Conservation (phyloP, 1,140 invertebrate genomes). For the Microplitis mediator region DNA sequence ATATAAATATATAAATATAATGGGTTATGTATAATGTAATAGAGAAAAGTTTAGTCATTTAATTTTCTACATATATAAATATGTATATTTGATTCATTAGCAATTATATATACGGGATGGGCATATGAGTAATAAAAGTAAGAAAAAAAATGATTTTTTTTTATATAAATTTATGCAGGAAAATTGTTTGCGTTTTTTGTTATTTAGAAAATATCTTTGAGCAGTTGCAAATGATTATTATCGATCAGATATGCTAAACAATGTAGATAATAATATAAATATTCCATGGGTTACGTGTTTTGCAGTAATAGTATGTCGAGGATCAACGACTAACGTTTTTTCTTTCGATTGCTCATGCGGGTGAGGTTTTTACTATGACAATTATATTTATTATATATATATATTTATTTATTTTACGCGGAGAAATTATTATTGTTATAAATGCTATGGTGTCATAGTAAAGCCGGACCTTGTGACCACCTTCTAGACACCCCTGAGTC, state of each 20-base stretch:
- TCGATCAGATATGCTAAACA: constrained; percentile 32
- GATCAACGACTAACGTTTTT: background rate
- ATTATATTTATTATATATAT: no score
- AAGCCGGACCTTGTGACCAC: no score
- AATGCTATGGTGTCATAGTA: no score
- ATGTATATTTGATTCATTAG: constrained; percentile 24
- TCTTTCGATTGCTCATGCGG: background rate
- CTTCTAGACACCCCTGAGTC: no score
- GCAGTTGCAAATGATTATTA: constrained; percentile 3
- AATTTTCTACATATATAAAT: background rate
- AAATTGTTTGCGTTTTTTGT: constrained; percentile 14
- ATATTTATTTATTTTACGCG: no score
- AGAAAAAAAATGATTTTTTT: background rate
- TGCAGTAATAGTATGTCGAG: constrained; percentile 3
- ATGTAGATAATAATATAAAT: constrained; percentile 29
- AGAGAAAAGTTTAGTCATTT: no score
- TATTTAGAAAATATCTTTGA: background rate
- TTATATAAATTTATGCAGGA: background rate
- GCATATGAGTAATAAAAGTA: constrained; percentile 18
- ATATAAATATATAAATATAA: no score
- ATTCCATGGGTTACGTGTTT: constrained; percentile 15
- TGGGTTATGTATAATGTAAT: constrained; percentile 28
- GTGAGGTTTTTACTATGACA: background rate
- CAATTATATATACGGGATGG: constrained; percentile 24
- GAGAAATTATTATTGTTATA: no score